Evolutionary conservation across 2,113 vertebrate species (phyloP), one percentile per base, ranked within the genome.

Genomic region (Micronycteris hirsuta): DNA sequence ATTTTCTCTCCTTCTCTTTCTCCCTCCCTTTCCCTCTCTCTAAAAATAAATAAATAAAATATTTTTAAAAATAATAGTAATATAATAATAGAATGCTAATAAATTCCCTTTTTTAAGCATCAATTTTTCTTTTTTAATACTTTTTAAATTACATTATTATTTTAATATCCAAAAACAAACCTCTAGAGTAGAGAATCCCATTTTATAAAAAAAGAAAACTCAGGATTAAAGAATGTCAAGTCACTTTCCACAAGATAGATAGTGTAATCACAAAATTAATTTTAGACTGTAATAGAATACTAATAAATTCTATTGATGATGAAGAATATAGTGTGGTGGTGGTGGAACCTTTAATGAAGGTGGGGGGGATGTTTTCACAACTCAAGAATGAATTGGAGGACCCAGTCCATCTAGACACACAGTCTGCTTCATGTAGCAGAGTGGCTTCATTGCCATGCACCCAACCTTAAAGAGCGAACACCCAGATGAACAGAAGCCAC

Each of bases 171-270:
- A 74, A 28, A 28, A 74, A 54, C 81, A 71, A n/a, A 65, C 77
- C 22, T 54, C n/a, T 70, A n/a, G 82, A 19, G 38, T 17, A 24
- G n/a, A 54, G 13, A 87, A 77, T 49, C 10, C 58, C 8, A 63
- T 58, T 71, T 90, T 77, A 77, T 71, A 28, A 86, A 56, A 56
- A 83, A 1, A 91, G n/a, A 76, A 70, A 19, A 91, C 71, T 65
- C 19, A 65, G 17, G 33, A 81, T n/a, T 82, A 76, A 86, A 33
- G 7, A 96, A 71, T 82, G 12, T 20, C 43, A 67, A 76, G 4
- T 71, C 4, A 58, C 7, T 54, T 76, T 76, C 8, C 8, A 74
- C 5, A 71, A 41, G 22, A 71, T 58, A 58, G 56, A 58, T 24
- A 24, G 36, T 71, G 10, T 71, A 71, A 71, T 38, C 68, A 70